Base-by-base conservation (phyloP, 1,140 invertebrate genomes). In the Conopomorpha cramerella region DNA sequence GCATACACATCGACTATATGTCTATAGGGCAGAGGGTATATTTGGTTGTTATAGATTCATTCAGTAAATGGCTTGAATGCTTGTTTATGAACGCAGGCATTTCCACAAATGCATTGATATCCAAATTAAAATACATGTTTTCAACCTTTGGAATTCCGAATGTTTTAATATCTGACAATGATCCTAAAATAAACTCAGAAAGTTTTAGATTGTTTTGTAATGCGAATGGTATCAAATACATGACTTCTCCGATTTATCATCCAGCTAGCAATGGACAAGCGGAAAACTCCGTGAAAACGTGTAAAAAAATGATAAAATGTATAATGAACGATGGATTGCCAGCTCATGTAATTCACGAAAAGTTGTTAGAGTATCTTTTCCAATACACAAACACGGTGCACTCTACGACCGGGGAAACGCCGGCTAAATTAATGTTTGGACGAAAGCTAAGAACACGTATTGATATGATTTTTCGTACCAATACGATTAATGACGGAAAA, bases 361-460 rank as follows among this genome's bases (percentile, higher is more conserved):
- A 37, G 8, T 30, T 37, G 13, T 14, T 7, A 15, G 14, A 32
- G 19, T 48, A 39, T 45, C 35, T 48, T 14, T 36, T 48, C 7
- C 30, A 37, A 18, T 45, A 45, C 27, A 34, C 42, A 25, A 48
- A 48, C 29, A 43, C 45, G 4, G 30, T 14, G 10, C 42, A 41
- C 12, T 25, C 23, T 19, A 30, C 29, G 18, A 45, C 42, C 16
- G 42, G 42, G 3, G 34, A 30, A 37, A 14, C 34, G 12, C 42
- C 45, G 2, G 37, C 42, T 10, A 41, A 27, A 11, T 18, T 45
- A 10, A 45, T 45, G 42, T 39, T 41, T 29, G 34, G 38, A 8
- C 26, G 45, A 18, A 18, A 41, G 11, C 14, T 48, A 12, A 12
- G 34, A 30, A 39, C 31, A 14, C 16, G 38, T 16, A 36, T 47